Conservation (phyloP, 2,888 invertebrate species). For the Ptycholaimellus sp. region DNA sequence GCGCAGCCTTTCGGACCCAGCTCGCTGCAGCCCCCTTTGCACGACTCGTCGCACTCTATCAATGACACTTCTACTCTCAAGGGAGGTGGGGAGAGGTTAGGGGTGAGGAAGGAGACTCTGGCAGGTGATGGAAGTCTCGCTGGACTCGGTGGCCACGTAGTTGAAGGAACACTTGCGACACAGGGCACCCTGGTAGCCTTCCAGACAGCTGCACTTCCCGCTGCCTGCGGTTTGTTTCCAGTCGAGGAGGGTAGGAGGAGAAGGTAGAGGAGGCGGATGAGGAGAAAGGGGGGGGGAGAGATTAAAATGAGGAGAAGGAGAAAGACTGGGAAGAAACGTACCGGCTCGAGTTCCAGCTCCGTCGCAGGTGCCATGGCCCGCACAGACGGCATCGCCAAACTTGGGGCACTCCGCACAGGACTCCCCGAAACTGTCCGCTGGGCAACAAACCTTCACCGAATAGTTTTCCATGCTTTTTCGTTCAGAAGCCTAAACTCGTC, state of each 20-base stretch:
- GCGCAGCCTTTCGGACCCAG: conserved; percentile 15
- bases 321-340: no score
- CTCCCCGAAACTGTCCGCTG: conserved; percentile 24
- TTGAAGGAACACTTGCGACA: conserved; percentile 51
- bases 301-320: no score
- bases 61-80: background rate
- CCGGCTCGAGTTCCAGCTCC: no score
- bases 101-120: no score
- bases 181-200: conserved; percentile 49
- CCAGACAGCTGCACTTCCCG: conserved; percentile 62
- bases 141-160: conserved; percentile 11
- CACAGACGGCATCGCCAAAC: conserved; percentile 10
- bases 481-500: no score
- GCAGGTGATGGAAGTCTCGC: conserved; percentile 6
- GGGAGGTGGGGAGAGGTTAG: no score
- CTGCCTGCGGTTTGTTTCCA: no score
- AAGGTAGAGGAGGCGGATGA: no score
- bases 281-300: no score
- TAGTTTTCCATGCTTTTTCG: no score
- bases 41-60: conserved; percentile 21
- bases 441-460: conserved; percentile 45
- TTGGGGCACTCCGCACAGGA: conserved; percentile 10
- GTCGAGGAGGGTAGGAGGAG: no score
- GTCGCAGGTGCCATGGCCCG: conserved; percentile 67
- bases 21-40: conserved; percentile 16